Evolutionary conservation across 2,888 invertebrate species (phyloP).

Genomic region (Hymenopus coronatus): DNA sequence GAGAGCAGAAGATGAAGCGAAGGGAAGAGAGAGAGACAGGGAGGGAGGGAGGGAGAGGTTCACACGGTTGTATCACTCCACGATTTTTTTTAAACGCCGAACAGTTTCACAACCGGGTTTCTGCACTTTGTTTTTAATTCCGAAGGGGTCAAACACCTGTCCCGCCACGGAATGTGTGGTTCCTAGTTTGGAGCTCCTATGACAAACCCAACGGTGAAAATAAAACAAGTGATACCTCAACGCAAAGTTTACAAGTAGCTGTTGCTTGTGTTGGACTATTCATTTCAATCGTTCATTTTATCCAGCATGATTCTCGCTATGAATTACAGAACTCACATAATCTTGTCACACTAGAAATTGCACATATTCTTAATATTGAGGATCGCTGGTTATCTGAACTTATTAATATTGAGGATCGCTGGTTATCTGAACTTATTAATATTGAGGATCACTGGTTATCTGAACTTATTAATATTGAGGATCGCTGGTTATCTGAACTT

Average conservation of each 20-base stretch:
- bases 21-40: neutral
- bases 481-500: no score
- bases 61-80: neutral
- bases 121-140: neutral
- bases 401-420: no score
- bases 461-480: no score
- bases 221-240: neutral
- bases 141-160: neutral
- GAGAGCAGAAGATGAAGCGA: no score
- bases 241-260: neutral
- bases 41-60: neutral
- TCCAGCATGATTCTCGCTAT: no score
- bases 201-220: neutral
- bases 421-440: no score
- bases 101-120: neutral
- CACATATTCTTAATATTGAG: no score
- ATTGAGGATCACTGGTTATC: no score
- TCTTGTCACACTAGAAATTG: no score
- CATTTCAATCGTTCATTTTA: neutral
- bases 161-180: neutral
- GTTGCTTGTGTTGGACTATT: neutral
- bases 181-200: neutral
- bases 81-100: neutral
- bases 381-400: no score
- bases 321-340: no score